These are phyloP conservation scores for Euzophera pinguis DNA, from an alignment of 2,888 invertebrate species.

Conservation along the genomic window DNA sequence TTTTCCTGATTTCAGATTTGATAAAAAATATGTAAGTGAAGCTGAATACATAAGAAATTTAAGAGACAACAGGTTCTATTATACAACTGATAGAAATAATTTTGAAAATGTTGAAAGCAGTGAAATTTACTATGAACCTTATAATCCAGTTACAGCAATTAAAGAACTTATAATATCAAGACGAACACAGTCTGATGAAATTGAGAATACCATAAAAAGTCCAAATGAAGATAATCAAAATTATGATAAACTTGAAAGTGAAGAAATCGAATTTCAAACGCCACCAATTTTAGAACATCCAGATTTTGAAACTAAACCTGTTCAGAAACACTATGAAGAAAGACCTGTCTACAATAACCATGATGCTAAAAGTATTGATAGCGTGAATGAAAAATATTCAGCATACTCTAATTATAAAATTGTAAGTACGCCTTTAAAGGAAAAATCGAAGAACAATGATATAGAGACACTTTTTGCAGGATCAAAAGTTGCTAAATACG, in stretches of 20 bases:
- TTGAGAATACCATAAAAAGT: conserved; percentile 11
- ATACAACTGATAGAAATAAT: conserved; percentile 37
- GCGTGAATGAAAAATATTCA: conserved; percentile 25
- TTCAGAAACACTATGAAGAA: conserved; percentile 28
- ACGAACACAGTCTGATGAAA: conserved; percentile 2
- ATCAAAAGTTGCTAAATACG: conserved; percentile 60
- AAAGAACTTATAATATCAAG: conserved; percentile 11
- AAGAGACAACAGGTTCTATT: conserved; percentile 44
- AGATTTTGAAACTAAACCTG: conserved; percentile 51
- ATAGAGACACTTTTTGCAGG: conserved; percentile 57
- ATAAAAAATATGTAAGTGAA: conserved; percentile 34
- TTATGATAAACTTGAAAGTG: conserved; percentile 12
- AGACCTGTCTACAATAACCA: conserved; percentile 22
- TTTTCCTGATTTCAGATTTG: conserved; percentile 58
- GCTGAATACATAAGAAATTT: conserved; percentile 39
- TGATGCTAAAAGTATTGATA: conserved; percentile 17
- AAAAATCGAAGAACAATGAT: conserved; percentile 21
- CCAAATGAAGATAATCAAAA: conserved; percentile 7
- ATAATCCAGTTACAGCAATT: conserved; percentile 7
- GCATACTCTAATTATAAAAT: conserved; percentile 29
- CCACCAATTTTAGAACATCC: conserved; percentile 49
- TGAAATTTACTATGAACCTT: conserved; percentile 17
- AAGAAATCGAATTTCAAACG: conserved; percentile 33
- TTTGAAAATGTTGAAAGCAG: conserved; percentile 17
- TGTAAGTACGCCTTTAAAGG: conserved; percentile 17